Percentiles rank a stretch among this genome's conserved stretches.
Conservation (phyloP, 64 coral and sea anemone genomes). For the Cladopsammia gracilis region DNA sequence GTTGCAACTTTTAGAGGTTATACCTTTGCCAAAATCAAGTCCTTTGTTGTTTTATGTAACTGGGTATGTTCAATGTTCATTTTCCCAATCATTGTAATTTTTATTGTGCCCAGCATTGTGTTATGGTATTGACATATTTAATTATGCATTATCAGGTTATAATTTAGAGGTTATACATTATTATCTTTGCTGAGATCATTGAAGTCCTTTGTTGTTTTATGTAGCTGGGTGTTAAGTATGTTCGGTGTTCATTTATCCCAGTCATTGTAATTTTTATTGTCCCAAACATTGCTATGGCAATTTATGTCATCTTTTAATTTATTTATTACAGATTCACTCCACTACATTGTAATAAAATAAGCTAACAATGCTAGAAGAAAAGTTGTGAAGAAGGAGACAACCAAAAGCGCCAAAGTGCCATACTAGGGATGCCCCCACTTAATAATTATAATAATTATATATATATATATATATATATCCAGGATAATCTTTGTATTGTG, state of each 20-base stretch:
- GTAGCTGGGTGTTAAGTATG: slow-evolving; percentile 48
- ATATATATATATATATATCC: no score
- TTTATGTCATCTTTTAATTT: no score
- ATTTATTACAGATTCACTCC: no score
- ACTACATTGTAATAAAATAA: no score
- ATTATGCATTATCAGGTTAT: no score
- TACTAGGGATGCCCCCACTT: no score
- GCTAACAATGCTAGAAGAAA: no score
- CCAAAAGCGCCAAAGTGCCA: no score
- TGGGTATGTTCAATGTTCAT: slow-evolving; percentile 66
- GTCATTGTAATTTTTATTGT: slow-evolving; percentile 29
- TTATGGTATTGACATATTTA: not conserved
- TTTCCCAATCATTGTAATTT: slow-evolving; percentile 63
- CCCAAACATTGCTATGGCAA: no score
- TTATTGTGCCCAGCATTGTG: slow-evolving; percentile 55
- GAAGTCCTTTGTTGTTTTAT: slow-evolving; percentile 66
- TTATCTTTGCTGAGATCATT: slow-evolving; percentile 37
- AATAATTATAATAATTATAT: no score
- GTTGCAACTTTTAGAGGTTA: slow-evolving; percentile 56
- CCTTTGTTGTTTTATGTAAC: slow-evolving; percentile 66
- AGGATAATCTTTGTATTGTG: no score
- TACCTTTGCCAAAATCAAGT: slow-evolving; percentile 60
- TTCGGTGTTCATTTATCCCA: slow-evolving; percentile 36
- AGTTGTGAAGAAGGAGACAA: no score
- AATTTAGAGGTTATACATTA: slow-evolving; percentile 23